Evolutionary conservation across 2,113 vertebrate genomes (phyloP), one percentile per base, ranked within the genome.

Genomic region (Balaeniceps rex): DNA sequence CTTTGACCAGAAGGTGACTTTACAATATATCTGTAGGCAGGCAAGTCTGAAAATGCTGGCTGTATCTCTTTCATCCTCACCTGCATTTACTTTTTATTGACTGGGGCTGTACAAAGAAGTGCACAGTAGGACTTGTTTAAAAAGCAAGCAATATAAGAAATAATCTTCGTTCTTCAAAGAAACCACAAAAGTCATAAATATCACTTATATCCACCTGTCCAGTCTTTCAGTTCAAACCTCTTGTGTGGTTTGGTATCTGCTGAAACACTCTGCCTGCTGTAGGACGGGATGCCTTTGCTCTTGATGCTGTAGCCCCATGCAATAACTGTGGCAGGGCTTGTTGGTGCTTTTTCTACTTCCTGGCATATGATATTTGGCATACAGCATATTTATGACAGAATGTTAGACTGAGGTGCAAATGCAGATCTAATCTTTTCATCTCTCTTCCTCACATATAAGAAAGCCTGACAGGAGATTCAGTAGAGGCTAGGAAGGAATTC

Each of bases 291-390:
- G 2, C 47, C 68, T 64, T 55, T 55, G 77, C 83, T 87, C 8
- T 1, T 19, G 54, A 31, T 44, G 83, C 51, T 68, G 44, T 38
- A 83, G 63, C 36, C 69, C 80, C 60, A 31, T 52, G 33, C 71
- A 69, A 5, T 61, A 72, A 46, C 65, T 19, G 17, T 2, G 2
- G 66, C 11, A 13, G 64, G 52, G 57, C 38, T 89, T 19, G 6
- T 46, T 75, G 83, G 47, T 38, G 6, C 33, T 21, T 72, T 77
- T 21, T 16, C 28, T 26, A 17, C 84, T 23, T 75, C 40, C 55
- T 77, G 87, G 87, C 90, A 90, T 93, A 95, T 33, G 82, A 95
- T 95, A 91, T 80, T 94, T 96, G 96, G 93, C 94, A 87, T 34
- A 57, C 38, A 95, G 54, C 92, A 75, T 96, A 94, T 96, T 95